These are phyloP conservation scores for Mimumesa dahlbomi DNA, from an alignment of 2,888 invertebrate species.

Conservation along the genomic window DNA sequence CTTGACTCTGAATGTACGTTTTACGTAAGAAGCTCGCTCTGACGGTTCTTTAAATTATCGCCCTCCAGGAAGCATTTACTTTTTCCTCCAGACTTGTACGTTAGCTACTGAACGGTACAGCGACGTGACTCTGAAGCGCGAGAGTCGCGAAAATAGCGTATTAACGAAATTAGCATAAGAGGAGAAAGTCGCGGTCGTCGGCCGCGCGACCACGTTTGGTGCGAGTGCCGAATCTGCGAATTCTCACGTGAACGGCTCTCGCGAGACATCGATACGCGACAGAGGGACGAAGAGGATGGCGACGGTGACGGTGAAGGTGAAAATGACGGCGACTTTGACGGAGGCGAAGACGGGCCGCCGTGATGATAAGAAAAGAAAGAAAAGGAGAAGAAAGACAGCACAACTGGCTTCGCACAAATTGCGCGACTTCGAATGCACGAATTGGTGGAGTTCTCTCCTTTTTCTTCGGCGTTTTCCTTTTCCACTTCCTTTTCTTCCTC, in stretches of 20 bases:
- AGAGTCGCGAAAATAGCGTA: slow-evolving; percentile 72
- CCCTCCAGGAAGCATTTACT: slow-evolving; percentile 13
- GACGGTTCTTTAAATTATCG: slow-evolving; percentile 33
- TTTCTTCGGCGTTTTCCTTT: background rate
- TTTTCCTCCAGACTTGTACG: slow-evolving; percentile 22
- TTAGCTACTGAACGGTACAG: slow-evolving; percentile 38
- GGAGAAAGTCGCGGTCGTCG: slow-evolving; percentile 77
- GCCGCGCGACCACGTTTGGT: slow-evolving; percentile 61
- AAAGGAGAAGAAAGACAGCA: background rate
- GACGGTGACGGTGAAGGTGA: slow-evolving; percentile 1
- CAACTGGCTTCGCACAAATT: background rate
- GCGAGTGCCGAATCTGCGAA: slow-evolving; percentile 64
- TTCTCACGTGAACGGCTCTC: slow-evolving; percentile 51
- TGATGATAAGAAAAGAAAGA: background rate
- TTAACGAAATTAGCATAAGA: slow-evolving; percentile 78
- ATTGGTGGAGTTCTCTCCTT: background rate
- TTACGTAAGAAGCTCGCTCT: slow-evolving; percentile 28
- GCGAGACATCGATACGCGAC: slow-evolving; percentile 8
- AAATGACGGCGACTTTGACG: slow-evolving; percentile 14
- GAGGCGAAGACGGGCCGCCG: slow-evolving; percentile 32
- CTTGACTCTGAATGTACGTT: too few relatives aligned
- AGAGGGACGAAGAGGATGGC: background rate
- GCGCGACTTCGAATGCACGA: background rate
- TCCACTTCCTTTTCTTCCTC: background rate
- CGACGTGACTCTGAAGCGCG: slow-evolving; percentile 48